These are phyloP conservation scores for Drosophila pandora DNA, from an alignment of 1,140 invertebrate species.

Conservation along the genomic window DNA sequence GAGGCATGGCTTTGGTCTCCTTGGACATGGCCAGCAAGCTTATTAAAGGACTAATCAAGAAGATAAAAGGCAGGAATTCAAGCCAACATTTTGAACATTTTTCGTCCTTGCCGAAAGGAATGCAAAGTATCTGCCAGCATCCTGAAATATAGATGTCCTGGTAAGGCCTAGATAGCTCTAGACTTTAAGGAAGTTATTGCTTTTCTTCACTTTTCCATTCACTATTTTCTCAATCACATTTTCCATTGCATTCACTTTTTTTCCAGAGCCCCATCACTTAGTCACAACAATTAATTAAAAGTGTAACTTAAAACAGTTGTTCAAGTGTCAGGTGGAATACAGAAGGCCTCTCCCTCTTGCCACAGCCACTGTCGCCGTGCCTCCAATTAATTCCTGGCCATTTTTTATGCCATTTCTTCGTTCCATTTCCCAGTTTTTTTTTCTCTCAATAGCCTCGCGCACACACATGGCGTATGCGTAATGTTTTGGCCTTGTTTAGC, in stretches of 20 bases:
- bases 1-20: background rate
- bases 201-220: background rate
- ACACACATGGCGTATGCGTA: slow-evolving; percentile 69
- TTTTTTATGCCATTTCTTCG: slow-evolving; percentile 48
- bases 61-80: slow-evolving; percentile 2
- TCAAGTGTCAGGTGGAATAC: slow-evolving; percentile 41
- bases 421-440: slow-evolving; percentile 7
- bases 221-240: background rate
- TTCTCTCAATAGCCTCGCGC: background rate
- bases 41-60: slow-evolving; percentile 4
- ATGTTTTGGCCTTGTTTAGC: slow-evolving; percentile 54
- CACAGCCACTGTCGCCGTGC: background rate
- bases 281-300: slow-evolving; percentile 59
- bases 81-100: background rate
- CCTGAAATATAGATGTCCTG: background rate
- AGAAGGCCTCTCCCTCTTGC: background rate
- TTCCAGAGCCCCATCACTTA: slow-evolving; percentile 28
- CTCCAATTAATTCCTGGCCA: slow-evolving; percentile 65
- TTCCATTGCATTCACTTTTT: background rate
- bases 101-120: background rate
- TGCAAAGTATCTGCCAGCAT: background rate
- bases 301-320: slow-evolving; percentile 43
- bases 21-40: slow-evolving; percentile 1
- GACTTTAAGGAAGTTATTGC: no score
- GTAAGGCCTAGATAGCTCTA: no score